Percentiles rank a stretch among this genome's conserved stretches.
Evolutionary conservation across 2,888 invertebrate species (phyloP).

Genomic region (Noctua janthe): DNA sequence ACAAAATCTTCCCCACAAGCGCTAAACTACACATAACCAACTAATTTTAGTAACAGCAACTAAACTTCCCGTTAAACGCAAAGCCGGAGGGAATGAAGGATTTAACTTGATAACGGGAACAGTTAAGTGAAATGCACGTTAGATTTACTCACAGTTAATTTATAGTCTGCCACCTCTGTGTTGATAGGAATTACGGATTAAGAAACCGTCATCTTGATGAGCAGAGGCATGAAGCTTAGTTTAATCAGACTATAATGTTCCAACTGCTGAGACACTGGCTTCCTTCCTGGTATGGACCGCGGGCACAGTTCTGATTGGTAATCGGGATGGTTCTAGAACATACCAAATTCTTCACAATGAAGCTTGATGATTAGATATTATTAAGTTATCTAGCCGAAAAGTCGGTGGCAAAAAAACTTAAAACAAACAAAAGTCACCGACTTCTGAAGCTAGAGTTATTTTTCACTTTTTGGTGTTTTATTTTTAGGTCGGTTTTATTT

Average conservation of each 20-base stretch:
- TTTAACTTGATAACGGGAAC: conserved; percentile 56
- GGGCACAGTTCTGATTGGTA: no score
- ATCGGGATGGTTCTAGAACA: no score
- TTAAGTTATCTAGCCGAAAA: no score
- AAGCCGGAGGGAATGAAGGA: conserved; percentile 49
- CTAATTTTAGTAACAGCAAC: conserved; percentile 42
- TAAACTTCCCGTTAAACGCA: conserved; percentile 41
- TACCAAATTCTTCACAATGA: no score
- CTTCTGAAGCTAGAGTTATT: no score
- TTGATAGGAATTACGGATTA: conserved; percentile 13
- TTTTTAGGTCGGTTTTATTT: no score
- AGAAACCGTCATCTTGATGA: conserved; percentile 2
- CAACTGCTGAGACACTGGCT: background rate
- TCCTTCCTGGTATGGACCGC: background rate
- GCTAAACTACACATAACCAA: conserved; percentile 11
- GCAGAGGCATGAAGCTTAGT: background rate
- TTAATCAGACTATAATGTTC: background rate
- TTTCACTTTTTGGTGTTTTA: no score
- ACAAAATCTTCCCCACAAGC: background rate
- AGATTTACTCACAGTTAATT: conserved; percentile 41
- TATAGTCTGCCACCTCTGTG: conserved; percentile 34
- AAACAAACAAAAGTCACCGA: no score
- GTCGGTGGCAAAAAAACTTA: no score
- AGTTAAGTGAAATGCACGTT: conserved; percentile 61
- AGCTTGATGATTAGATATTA: no score